Evolutionary conservation across 2,888 invertebrate species (phyloP).

Genomic region (Drosophila engyochracea): DNA sequence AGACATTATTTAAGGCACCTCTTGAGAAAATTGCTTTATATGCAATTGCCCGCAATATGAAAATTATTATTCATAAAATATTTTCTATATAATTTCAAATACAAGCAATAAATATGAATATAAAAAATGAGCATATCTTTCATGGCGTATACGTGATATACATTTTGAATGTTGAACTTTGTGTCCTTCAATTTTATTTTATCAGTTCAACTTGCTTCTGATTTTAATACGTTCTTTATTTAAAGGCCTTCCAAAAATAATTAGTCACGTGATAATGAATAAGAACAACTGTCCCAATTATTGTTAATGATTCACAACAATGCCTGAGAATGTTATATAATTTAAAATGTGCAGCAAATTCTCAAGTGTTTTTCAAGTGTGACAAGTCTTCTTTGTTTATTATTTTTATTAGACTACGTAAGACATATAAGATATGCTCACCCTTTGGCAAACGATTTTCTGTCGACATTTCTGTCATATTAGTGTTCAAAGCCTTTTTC

Average conservation of each 20-base stretch:
- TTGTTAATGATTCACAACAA: background rate
- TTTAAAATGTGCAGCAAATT: background rate
- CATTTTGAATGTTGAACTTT: background rate
- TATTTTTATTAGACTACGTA: background rate
- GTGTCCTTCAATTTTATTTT: background rate
- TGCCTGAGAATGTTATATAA: background rate
- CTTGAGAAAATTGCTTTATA: background rate
- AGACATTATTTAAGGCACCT: background rate
- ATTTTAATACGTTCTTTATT: background rate
- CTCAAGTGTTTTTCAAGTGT: background rate
- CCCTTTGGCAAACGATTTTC: background rate
- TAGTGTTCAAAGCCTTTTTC: background rate
- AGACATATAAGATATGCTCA: background rate
- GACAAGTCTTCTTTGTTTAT: background rate
- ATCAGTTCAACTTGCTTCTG: background rate
- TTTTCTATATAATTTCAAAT: background rate
- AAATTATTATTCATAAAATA: background rate
- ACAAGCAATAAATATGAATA: background rate
- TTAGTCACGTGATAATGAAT: background rate
- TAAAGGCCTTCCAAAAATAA: background rate
- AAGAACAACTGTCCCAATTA: background rate
- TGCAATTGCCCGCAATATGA: background rate
- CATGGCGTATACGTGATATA: background rate
- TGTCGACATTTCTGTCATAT: constrained; percentile 17
- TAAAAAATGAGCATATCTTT: background rate